Percentiles rank a stretch among this genome's conserved stretches.
phyloP scores from a whole-genome alignment of 2,888 invertebrate species.

The Eupelmus urozonus region DNA sequence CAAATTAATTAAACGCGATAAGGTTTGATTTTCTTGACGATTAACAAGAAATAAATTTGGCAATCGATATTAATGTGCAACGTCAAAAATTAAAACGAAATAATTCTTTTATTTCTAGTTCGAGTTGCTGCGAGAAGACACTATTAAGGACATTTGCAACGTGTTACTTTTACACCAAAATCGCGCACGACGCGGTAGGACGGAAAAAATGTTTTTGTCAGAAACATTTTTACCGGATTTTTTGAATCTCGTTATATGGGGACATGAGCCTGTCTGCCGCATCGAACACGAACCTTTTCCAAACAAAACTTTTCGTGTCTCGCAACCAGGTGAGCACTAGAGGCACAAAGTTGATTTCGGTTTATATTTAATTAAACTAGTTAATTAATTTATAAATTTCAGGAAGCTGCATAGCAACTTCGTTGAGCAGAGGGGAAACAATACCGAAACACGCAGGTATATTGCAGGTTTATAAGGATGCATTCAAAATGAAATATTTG shows the following conservation, averaged over 20 bases:
- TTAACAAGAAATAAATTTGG: too few relatives aligned
- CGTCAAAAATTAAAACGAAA: background rate
- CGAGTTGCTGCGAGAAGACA: slow-evolving; percentile 11
- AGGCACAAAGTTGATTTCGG: background rate
- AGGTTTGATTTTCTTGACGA: slow-evolving; percentile 79
- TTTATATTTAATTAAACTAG: background rate
- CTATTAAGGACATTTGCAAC: slow-evolving; percentile 14
- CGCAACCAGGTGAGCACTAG: slow-evolving; percentile 85
- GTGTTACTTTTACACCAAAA: slow-evolving; percentile 92
- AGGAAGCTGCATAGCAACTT: slow-evolving; percentile 95
- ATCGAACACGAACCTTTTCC: slow-evolving; percentile 82
- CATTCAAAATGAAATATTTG: slow-evolving; percentile 84
- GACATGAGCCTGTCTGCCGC: slow-evolving; percentile 97
- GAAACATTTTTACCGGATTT: slow-evolving; percentile 89
- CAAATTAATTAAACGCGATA: slow-evolving; percentile 85
- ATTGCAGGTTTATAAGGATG: slow-evolving; percentile 84
- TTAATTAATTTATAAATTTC: slow-evolving; percentile 61
- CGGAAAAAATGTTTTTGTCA: slow-evolving; percentile 87
- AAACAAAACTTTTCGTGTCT: slow-evolving; percentile 79
- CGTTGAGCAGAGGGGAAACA: slow-evolving; percentile 92
- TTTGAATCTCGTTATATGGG: slow-evolving; percentile 96
- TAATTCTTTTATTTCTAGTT: slow-evolving; percentile 6
- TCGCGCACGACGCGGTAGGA: slow-evolving; percentile 83
- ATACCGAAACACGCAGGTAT: slow-evolving; percentile 90
- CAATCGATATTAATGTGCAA: background rate